Base-by-base conservation (phyloP, 2,888 invertebrate genomes). In the Polymixis flavicincta region DNA sequence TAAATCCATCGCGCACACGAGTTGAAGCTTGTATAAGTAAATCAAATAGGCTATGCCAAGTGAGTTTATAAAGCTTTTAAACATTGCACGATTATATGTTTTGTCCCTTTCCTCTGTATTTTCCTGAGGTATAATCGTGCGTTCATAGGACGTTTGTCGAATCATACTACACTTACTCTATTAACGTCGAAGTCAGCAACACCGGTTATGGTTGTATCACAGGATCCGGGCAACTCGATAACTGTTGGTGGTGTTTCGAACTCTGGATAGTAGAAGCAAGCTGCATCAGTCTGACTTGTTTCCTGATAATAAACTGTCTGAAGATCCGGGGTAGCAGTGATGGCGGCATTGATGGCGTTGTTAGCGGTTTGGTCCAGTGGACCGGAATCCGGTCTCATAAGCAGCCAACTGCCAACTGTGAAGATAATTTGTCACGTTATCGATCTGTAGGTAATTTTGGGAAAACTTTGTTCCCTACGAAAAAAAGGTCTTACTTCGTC, bases 321-420 rank as follows among this genome's bases (percentile, higher is more conserved):
- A 1, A 76, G 76, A 7, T 50, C 77, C 1, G 42, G 7, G 4
- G 28, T 77, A 17, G 22, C 13, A 32, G 0, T 0, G 48, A 76
- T 48, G 32, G 19, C 55, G 19, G 2, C 0, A 77, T 63, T 28
- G 8, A 76, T 66, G 9, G 4, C 13, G 88, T 84, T 45, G 89
- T 88, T 77, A 90, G 8, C 6, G 2, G 0, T 8, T 92, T 1
- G 93, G 89, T 37, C 93, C 92, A 0, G 71, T 67, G 50, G 2
- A n/a, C 4, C 91, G 92, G 0, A 77, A 66, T 2, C 83, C 37
- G 37, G 37, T 84, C 94, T 91, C 71, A 95, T 94, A 0, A 96
- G 86, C 72, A 94, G 94, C 96, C 96, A 96, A 82, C 96, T 96
- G 84, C 89, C 87, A 0, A 96, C 96, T 96, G 89, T 17, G 78